Evolutionary conservation across 2,113 vertebrate species (phyloP).

Genomic region (Silurus meridionalis): DNA sequence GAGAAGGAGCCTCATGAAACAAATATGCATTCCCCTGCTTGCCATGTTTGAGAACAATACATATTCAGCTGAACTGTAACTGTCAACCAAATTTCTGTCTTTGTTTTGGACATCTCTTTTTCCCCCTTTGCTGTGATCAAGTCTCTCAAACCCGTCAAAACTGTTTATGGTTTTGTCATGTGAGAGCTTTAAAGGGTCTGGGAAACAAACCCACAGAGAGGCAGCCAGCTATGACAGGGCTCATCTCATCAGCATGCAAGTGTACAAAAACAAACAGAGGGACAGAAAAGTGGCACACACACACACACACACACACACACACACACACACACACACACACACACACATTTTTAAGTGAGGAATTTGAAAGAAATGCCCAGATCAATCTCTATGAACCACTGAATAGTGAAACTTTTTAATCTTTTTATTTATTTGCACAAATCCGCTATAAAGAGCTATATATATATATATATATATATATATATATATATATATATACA

Average conservation of each 20-base stretch:
- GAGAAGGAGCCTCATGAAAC: constrained; percentile 19
- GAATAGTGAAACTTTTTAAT: constrained; percentile 47
- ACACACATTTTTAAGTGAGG: constrained; percentile 22
- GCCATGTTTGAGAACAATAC: constrained; percentile 46
- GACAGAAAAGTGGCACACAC: constrained; percentile 46
- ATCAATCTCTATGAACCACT: constrained; percentile 32
- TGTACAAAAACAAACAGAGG: constrained; percentile 56
- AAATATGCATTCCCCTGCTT: constrained; percentile 32
- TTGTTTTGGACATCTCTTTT: constrained; percentile 58
- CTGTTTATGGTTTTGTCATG: constrained; percentile 55
- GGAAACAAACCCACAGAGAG: constrained; percentile 45
- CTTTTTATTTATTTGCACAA: background rate
- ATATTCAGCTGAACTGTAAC: constrained; percentile 54
- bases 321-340: constrained; percentile 33
- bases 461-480: background rate
- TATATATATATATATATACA: no score
- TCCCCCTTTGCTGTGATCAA: constrained; percentile 51
- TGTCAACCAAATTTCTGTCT: constrained; percentile 56
- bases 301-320: constrained; percentile 28
- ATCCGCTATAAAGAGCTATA: background rate
- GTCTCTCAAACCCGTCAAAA: constrained; percentile 56
- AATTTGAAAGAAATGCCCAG: constrained; percentile 48
- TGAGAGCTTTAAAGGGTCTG: constrained; percentile 51
- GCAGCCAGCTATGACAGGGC: constrained; percentile 55
- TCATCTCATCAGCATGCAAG: constrained; percentile 60